These are phyloP conservation scores for Setipinna tenuifilis DNA, from an alignment of 2,797 vertebrate species.

Conservation along the genomic window DNA sequence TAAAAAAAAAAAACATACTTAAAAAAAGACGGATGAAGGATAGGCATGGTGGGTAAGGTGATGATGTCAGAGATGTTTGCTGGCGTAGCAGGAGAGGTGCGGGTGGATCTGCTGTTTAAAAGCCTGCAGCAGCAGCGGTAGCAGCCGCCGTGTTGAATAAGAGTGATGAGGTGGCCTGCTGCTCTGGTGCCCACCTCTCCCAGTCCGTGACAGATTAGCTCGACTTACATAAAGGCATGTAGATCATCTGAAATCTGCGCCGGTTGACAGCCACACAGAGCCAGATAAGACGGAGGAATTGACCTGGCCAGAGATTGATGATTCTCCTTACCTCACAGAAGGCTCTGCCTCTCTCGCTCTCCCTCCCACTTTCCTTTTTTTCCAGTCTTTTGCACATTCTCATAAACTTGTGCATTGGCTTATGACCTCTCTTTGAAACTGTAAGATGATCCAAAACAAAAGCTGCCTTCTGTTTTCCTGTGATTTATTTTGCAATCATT, in stretches of 20 bases:
- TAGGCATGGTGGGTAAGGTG: not conserved
- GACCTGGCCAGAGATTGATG: constrained; percentile 63
- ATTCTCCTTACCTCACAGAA: constrained; percentile 50
- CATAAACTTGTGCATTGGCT: not conserved
- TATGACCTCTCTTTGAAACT: not conserved
- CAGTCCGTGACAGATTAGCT: constrained; percentile 66
- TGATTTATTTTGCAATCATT: not conserved
- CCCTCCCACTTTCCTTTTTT: constrained; percentile 25
- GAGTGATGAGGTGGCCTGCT: constrained; percentile 50
- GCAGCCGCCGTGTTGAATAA: constrained; percentile 40
- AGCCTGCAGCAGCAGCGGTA: not conserved
- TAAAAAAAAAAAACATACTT: too few relatives aligned
- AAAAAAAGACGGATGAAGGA: not conserved
- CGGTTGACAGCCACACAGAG: constrained; percentile 52
- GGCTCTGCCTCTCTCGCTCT: constrained; percentile 35
- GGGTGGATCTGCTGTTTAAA: not conserved
- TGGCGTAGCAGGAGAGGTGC: not conserved
- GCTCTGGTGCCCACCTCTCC: constrained; percentile 44
- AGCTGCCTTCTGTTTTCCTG: not conserved
- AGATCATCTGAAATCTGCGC: constrained; percentile 70
- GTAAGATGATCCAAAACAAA: not conserved
- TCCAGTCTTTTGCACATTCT: constrained; percentile 7
- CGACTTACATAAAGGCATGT: constrained; percentile 68
- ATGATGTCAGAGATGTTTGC: not conserved
- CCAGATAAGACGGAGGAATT: constrained; percentile 63